Evolutionary conservation across 2,888 invertebrate species (phyloP), one percentile per base, ranked within the genome.

Genomic region (Noctuana brunneofusca): DNA sequence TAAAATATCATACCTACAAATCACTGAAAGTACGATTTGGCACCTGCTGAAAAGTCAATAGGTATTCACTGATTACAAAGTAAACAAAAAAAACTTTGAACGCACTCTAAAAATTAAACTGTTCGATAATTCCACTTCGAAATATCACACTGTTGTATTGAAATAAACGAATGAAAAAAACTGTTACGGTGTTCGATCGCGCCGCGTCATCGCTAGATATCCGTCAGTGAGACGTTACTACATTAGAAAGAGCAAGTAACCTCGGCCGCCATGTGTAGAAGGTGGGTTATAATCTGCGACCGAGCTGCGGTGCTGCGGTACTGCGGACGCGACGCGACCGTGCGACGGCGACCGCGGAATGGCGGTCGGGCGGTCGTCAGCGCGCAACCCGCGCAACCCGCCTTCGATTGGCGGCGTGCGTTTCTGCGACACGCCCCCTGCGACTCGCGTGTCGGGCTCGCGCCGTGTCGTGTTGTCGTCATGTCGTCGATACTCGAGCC

Each of bases 251-350:
- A 41, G 41, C 41, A 16, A 41, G 16, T 22, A 14, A 49, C 20
- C 22, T 20, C 22, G n/a, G n/a, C 48, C 8, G 8, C 1, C 18
- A 18, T 16, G 8, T 9, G 5, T 30, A 35, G 12, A 3, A 35
- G 35, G 35, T 35, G 35, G 35, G 35, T n/a, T 35, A 16, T 46
- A 6, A 46, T 11, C 41, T 69, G 72, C 72, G 72, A 70, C 69
- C 66, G 65, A 79, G 75, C 77, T 80, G 80, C 78, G 70, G 72
- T 46, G 49, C 46, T 74, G 66, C 68, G 66, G 66, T 71, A 69
- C 24, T 32, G 38, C 38, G 38, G 14, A 38, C 38, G 38, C 38
- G 38, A 38, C 70, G 66, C 24, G 64, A 57, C 60, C 63, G 46
- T 64, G 66, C 69, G 66, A 68, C 68, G 69, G 38, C 60, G 14